Evolutionary conservation across 2,888 invertebrate genomes (phyloP), one percentile per base, ranked within the genome.

Genomic region (Acleris cristana): DNA sequence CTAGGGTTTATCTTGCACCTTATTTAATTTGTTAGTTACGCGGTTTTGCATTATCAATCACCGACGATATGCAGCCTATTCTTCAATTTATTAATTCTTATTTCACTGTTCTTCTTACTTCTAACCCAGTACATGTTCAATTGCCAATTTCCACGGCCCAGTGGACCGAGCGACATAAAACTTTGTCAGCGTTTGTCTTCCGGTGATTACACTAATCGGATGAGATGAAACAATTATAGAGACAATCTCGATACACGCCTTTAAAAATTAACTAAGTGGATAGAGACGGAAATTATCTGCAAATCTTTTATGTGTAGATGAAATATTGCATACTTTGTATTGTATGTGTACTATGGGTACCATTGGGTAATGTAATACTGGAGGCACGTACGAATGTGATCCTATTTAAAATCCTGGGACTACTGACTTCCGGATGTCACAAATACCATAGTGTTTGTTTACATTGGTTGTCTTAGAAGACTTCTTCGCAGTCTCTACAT

Each of bases 151-250:
- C 48, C 49, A 21, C 67, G 58, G 57, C 23, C 53, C 67, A 58
- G 40, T 67, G 63, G 54, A 58, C 67, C 63, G 62, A 30, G 57
- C n/a, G 63, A 54, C 62, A 53, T 58, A 56, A 40, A 56, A 45
- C 62, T 49, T 58, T 67, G 63, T 67, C 62, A 56, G 49, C 65
- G 26, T 18, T 51, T 44, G 62, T 63, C 57, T 67, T 67, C 67
- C 67, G 67, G 67, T 53, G 57, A 67, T 67, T 67, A 67, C 62
- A 63, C 67, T 58, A 67, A 67, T 63, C 67, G 48, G 48, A 67
- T 67, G 52, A 14, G 62, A 67, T 67, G 53, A 63, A 63, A 67
- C 63, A 67, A 63, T 67, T 67, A 67, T 63, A 66, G 56, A 65
- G 48, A 57, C 14, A 21, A 51, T 61, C 61, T 61, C 53, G 58